phyloP scores from a whole-genome alignment of 2,888 invertebrate species.

The Drosophila hamatofila region DNA sequence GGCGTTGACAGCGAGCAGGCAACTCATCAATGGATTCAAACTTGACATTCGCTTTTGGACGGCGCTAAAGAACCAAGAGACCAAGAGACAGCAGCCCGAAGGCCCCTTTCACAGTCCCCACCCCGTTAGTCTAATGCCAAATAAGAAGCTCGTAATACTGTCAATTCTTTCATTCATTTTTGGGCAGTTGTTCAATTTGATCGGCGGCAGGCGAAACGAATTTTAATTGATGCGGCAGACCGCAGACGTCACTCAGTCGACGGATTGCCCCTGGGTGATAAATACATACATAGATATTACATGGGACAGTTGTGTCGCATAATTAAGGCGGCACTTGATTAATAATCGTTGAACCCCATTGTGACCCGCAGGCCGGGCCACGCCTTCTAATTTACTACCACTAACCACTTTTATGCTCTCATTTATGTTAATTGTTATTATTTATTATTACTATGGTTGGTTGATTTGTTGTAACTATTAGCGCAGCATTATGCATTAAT shows the following conservation, averaged over 20 bases:
- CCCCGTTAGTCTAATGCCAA: constrained; percentile 50
- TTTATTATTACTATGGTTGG: constrained; percentile 51
- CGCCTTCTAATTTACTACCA: constrained; percentile 47
- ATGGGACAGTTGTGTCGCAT: constrained; percentile 47
- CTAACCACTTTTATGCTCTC: constrained; percentile 11
- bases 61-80: constrained; percentile 47
- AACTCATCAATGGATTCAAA: constrained; percentile 80
- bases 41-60: constrained; percentile 77
- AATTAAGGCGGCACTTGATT: constrained; percentile 76
- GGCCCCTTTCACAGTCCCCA: background rate
- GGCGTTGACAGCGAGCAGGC: constrained; percentile 42
- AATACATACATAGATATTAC: constrained; percentile 29
- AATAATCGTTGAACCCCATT: constrained; percentile 75
- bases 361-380: constrained; percentile 60
- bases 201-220: constrained; percentile 66
- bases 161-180: constrained; percentile 39
- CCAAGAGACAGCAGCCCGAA: background rate
- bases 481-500: constrained; percentile 58
- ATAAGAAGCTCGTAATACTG: constrained; percentile 50
- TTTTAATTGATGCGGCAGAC: constrained; percentile 80
- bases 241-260: constrained; percentile 35
- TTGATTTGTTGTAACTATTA: constrained; percentile 74
- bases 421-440: constrained; percentile 30
- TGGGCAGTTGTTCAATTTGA: constrained; percentile 64
- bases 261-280: constrained; percentile 43